Evolutionary conservation across 2,113 vertebrate genomes (phyloP), one percentile per base, ranked within the genome.

Genomic region (Verasper variegatus): DNA sequence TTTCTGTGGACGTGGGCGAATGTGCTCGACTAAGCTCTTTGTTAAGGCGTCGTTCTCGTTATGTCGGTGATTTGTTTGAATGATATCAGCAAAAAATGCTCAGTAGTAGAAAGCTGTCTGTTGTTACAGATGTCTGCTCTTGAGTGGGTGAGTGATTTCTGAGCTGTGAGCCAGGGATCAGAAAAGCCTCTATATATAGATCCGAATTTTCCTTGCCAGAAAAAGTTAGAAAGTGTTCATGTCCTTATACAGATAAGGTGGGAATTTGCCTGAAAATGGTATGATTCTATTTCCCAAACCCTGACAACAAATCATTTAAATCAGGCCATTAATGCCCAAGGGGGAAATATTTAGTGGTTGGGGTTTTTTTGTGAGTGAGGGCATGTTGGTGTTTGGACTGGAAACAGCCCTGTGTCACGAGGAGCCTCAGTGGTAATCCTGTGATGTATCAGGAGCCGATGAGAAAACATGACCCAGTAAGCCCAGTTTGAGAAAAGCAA

Each of bases 1-100:
- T 54, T 71, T 80, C 73, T 76, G 42, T 75, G 65, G 67, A 74
- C 81, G 59, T 74, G 47, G 69, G 68, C 45, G 65, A 71, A 87
- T 75, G 74, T 80, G 71, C 65, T 59, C 8, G 47, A 68, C 62
- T 74, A 74, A 78, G 79, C 71, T 66, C 18, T 77, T 81, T 79
- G 45, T 74, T 71, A 54, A 67, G 62, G 42, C 52, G 27, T 59
- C 61, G 62, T 72, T 71, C 62, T 81, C 63, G 68, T 73, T 82
- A 21, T 57, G 56, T 18, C 52, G 24, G 45, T 24, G 71, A 31
- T 69, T 74, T 83, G 63, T 67, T 42, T 68, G 40, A 71, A 63
- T 63, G 31, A 71, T 71, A 45, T 45, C 67, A 59, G 37, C 21
- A 74, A 57, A 31, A 62, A 68, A 81, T 11, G 20, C 12, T 37